Conservation (phyloP, 92 coral and sea anemone genomes). For the Actinernus sp. region DNA sequence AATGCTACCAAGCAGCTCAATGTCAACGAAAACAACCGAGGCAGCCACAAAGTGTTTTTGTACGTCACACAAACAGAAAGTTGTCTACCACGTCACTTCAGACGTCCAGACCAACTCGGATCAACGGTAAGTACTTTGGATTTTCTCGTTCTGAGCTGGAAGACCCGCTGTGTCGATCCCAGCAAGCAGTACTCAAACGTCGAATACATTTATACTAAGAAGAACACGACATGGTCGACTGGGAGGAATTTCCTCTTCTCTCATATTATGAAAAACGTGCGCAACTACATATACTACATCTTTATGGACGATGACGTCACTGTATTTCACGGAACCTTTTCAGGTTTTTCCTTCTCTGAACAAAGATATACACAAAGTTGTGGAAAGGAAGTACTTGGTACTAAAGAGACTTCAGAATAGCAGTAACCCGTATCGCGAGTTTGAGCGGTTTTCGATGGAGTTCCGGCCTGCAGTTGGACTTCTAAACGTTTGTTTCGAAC, state of each 20-base stretch:
- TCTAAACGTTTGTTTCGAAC: constrained; percentile 41
- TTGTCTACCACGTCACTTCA: constrained; percentile 45
- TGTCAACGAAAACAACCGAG: background rate
- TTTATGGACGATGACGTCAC: constrained; percentile 63
- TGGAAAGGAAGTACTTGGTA: constrained; percentile 14
- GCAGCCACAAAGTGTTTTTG: constrained; percentile 21
- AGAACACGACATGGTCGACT: constrained; percentile 57
- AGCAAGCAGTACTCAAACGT: constrained; percentile 17
- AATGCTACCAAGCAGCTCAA: background rate
- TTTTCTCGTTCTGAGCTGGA: constrained; percentile 43
- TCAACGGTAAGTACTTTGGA: constrained; percentile 13
- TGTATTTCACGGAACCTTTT: constrained; percentile 48
- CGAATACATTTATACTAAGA: constrained; percentile 21
- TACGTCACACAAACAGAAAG: constrained; percentile 54
- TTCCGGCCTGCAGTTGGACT: constrained; percentile 54
- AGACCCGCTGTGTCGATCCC: constrained; percentile 6
- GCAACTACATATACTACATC: constrained; percentile 51
- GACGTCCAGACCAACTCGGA: constrained; percentile 52
- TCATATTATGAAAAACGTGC: constrained; percentile 16
- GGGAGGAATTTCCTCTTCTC: constrained; percentile 44
- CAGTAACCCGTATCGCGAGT: constrained; percentile 47
- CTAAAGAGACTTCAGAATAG: constrained; percentile 14
- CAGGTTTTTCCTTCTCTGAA: constrained; percentile 29
- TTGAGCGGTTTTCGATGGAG: constrained; percentile 43
- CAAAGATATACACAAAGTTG: constrained; percentile 12